A percentile compares a stretch with the other conserved stretches of the same genome.
phyloP scores from a whole-genome alignment of 2,888 invertebrate species.

The Watsonalla cultraria region DNA sequence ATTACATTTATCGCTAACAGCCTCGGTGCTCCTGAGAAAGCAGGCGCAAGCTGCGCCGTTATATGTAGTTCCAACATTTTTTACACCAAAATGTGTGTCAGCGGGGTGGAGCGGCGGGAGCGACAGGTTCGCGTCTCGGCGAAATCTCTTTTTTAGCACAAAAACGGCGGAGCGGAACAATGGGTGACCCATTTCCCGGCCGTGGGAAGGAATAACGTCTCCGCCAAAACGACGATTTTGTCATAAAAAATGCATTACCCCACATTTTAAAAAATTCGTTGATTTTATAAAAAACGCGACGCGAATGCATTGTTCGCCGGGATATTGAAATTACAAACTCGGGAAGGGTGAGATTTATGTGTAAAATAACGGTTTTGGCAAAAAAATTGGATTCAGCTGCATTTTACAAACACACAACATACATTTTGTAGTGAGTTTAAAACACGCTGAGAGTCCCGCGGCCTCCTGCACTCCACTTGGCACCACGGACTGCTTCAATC shows the following conservation, averaged over 20 bases:
- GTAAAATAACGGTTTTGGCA: conserved; percentile 73
- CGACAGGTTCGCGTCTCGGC: conserved; percentile 55
- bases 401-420: conserved; percentile 26
- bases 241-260: conserved; percentile 77
- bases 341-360: conserved; percentile 76
- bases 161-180: conserved; percentile 70
- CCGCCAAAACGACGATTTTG: conserved; percentile 48
- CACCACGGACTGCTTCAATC: too few species aligned
- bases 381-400: conserved; percentile 69
- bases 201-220: conserved; percentile 78
- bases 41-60: conserved; percentile 64
- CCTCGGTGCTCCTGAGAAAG: conserved; percentile 62
- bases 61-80: conserved; percentile 62
- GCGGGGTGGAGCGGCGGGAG: conserved; percentile 38
- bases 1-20: conserved; percentile 52
- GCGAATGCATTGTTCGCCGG: conserved; percentile 60
- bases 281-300: conserved; percentile 55
- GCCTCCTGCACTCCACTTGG: not conserved
- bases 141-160: conserved; percentile 73
- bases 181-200: conserved; percentile 76
- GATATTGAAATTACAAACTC: conserved; percentile 64
- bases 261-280: conserved; percentile 65
- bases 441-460: conserved; percentile 1
- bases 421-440: conserved; percentile 20
- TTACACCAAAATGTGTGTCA: conserved; percentile 74